phyloP scores from a whole-genome alignment of 2,797 vertebrate species.

The Enteromius argenteus region DNA sequence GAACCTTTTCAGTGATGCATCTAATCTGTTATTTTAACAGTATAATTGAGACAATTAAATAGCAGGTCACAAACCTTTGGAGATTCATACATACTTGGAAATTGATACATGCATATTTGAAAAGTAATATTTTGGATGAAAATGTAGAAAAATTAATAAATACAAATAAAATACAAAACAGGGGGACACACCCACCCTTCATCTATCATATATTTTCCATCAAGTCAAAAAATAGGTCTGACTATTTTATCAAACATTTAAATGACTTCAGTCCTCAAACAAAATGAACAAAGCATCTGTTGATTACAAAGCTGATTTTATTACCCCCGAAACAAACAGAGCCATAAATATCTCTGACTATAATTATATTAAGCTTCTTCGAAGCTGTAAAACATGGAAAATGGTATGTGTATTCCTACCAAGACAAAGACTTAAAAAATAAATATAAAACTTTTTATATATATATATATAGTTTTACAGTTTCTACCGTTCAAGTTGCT shows the following conservation, averaged over 20 bases:
- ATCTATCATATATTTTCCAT: neutral
- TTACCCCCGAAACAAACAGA: slow-evolving; percentile 4
- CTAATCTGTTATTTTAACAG: neutral
- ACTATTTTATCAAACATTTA: neutral
- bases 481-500: neutral
- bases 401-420: neutral
- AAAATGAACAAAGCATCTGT: slow-evolving; percentile 8
- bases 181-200: accelerated
- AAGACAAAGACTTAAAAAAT: neutral
- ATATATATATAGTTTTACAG: no score
- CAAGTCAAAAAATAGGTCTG: neutral
- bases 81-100: neutral
- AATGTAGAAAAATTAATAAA: neutral
- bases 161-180: neutral
- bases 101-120: neutral
- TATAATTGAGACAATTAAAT: neutral
- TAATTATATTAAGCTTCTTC: slow-evolving; percentile 20
- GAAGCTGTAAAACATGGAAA: neutral
- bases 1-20: neutral
- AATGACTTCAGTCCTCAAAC: slow-evolving; percentile 27
- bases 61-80: neutral
- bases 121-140: neutral
- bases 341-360: neutral
- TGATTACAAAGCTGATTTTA: neutral
- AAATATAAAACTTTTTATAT: no score